These are phyloP conservation scores for Ceriagrion tenellum DNA, from an alignment of 2,888 invertebrate species.

Conservation along the genomic window DNA sequence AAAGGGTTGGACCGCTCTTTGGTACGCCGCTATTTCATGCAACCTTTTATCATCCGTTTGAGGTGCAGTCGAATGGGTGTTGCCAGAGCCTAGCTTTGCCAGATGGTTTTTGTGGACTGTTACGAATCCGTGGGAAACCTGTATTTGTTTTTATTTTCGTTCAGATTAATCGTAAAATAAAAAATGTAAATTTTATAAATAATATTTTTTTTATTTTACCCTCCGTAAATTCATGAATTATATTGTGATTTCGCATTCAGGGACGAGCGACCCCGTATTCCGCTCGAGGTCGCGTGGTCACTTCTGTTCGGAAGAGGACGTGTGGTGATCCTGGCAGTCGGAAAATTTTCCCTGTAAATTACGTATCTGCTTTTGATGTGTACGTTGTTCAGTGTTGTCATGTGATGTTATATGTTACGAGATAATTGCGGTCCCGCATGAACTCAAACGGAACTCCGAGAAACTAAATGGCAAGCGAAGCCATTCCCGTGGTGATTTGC, in stretches of 20 bases:
- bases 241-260: background rate
- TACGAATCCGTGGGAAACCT: too few relatives aligned
- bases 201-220: background rate
- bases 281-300: background rate
- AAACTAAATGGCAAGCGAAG: background rate
- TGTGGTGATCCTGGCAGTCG: background rate
- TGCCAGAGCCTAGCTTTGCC: too few relatives aligned
- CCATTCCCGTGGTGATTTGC: background rate
- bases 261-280: background rate
- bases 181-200: too few relatives aligned
- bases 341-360: background rate
- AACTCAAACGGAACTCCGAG: background rate
- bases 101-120: too few relatives aligned
- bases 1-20: too few relatives aligned
- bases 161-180: too few relatives aligned
- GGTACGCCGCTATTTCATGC: too few relatives aligned
- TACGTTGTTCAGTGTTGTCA: background rate
- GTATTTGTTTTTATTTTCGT: too few relatives aligned
- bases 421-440: background rate
- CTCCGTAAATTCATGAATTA: background rate
- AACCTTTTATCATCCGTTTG: too few relatives aligned
- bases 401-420: background rate
- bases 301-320: background rate
- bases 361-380: background rate
- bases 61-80: too few relatives aligned